A percentile compares a stretch with the other conserved stretches of the same genome.
Conservation (phyloP, 2,113 vertebrate species). For the Ailurus styani region DNA sequence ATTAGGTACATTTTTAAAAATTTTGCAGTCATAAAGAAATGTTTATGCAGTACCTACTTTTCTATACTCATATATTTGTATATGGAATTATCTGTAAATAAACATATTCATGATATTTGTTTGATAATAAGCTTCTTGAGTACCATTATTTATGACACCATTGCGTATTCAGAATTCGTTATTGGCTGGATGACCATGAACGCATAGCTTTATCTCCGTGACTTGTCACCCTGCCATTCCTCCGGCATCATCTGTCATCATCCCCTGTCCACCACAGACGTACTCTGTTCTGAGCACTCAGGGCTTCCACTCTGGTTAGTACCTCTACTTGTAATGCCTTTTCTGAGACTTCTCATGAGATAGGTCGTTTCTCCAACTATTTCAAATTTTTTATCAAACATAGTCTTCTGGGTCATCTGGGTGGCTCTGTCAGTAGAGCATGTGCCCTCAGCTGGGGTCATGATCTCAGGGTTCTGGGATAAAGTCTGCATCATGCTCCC, state of each 20-base stretch:
- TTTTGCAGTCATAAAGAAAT: background rate
- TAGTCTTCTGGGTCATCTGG: background rate
- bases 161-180: background rate
- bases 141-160: rapidly evolving
- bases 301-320: background rate
- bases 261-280: rapidly evolving
- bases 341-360: background rate
- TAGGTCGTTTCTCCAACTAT: background rate
- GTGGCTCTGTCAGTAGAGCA: too few relatives aligned
- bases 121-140: background rate
- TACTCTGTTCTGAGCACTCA: background rate
- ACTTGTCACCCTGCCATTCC: too few relatives aligned
- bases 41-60: background rate
- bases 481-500: too few relatives aligned
- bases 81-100: background rate
- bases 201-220: background rate
- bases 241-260: background rate
- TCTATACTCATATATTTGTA: background rate
- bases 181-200: background rate
- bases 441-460: too few relatives aligned
- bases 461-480: too few relatives aligned
- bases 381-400: background rate
- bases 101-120: background rate
- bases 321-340: background rate
- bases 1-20: background rate